Evolutionary conservation across 1,140 invertebrate species (phyloP).

Genomic region (Neodiprion virginianus): DNA sequence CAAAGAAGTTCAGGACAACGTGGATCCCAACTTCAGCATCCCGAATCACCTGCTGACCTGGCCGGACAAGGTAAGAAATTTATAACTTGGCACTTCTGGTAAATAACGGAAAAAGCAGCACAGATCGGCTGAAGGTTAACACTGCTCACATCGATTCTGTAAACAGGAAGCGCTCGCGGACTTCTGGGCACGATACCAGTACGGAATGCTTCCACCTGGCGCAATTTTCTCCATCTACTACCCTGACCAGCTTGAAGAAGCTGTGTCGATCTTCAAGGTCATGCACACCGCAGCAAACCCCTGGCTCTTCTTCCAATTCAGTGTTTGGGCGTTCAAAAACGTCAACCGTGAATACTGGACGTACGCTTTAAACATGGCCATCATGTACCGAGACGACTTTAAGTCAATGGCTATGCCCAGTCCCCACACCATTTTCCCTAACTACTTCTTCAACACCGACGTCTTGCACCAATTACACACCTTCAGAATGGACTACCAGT

Average conservation of each 20-base stretch:
- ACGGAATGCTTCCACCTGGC: conserved; percentile 60
- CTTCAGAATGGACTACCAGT: neutral
- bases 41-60: too few relatives aligned
- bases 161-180: too few relatives aligned
- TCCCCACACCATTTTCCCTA: neutral
- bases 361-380: neutral
- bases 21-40: too few relatives aligned
- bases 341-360: neutral
- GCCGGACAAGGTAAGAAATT: too few relatives aligned
- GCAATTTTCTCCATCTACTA: conserved; percentile 64
- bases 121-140: too few relatives aligned
- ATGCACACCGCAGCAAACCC: neutral
- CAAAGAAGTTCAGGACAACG: too few relatives aligned
- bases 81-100: too few relatives aligned
- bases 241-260: conserved; percentile 60
- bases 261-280: neutral
- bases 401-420: neutral
- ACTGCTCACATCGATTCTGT: too few relatives aligned
- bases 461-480: neutral
- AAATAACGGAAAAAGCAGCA: too few relatives aligned
- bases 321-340: neutral
- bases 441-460: neutral
- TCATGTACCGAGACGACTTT: neutral
- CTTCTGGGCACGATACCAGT: too few relatives aligned
- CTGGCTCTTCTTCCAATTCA: neutral